A percentile compares a stretch with the other conserved stretches of the same genome.
These are phyloP conservation scores for Lochmaea capreae DNA, from an alignment of 2,888 invertebrate species.

Conservation along the genomic window DNA sequence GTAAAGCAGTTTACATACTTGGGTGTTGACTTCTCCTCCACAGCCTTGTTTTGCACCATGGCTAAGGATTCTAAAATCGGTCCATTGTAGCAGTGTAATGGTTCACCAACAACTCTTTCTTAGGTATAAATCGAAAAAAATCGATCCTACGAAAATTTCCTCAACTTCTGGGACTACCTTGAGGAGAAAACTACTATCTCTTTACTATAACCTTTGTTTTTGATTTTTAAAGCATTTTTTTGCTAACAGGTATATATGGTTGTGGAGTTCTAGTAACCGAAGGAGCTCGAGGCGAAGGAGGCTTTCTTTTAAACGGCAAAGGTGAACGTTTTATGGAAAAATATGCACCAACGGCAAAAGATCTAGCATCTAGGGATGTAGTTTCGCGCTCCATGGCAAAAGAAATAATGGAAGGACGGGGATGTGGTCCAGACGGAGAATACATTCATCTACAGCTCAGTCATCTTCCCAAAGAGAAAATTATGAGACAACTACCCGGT, in stretches of 20 bases:
- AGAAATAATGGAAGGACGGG: slow-evolving; percentile 78
- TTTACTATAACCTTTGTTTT: too few relatives aligned
- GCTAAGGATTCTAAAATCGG: too few relatives aligned
- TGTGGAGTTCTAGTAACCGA: slow-evolving; percentile 97
- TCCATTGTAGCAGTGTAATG: too few relatives aligned
- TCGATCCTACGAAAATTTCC: too few relatives aligned
- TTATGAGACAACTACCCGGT: slow-evolving; percentile 67
- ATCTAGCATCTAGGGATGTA: slow-evolving; percentile 95
- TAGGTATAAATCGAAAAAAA: too few relatives aligned
- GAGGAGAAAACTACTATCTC: too few relatives aligned
- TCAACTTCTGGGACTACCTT: too few relatives aligned
- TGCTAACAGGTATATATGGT: slow-evolving; percentile 77
- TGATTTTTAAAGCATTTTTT: neutral
- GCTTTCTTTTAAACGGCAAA: slow-evolving; percentile 91
- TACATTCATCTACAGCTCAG: slow-evolving; percentile 72
- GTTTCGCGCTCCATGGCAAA: slow-evolving; percentile 72
- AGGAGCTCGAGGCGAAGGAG: slow-evolving; percentile 95
- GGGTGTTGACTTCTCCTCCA: too few relatives aligned
- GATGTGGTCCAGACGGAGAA: slow-evolving; percentile 73
- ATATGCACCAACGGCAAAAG: slow-evolving; percentile 97
- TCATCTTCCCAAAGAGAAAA: slow-evolving; percentile 72
- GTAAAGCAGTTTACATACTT: too few relatives aligned
- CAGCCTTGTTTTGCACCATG: too few relatives aligned
- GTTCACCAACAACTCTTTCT: too few relatives aligned
- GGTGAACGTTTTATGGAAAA: slow-evolving; percentile 98